Base-by-base conservation (phyloP, 1,140 invertebrate species). In the Bemisia tabaci region DNA sequence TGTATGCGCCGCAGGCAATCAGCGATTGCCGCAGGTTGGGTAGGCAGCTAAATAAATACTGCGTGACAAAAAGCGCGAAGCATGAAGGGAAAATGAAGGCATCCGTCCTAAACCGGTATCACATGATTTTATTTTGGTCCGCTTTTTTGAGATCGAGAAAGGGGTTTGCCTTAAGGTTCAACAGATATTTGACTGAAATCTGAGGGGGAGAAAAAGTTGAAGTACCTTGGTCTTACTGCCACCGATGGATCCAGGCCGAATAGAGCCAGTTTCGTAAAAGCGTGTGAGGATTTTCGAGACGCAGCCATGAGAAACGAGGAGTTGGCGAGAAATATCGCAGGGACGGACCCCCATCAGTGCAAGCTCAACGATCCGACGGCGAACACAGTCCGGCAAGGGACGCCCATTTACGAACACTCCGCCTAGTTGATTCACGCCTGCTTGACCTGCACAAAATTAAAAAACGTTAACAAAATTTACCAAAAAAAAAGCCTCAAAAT, bases 261-360 rank as follows among this genome's bases (percentile, higher is more conserved):
- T 94, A 60, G 91, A 94, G 0, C 92, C 93, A 9, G 93, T 95
- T 79, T 95, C 92, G 74, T 95, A 97, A 80, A 96, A 98, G 68
- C 95, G 83, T 1, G 94, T 97, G 12, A 99, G 82, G 69, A 98
- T 98, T 82, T 98, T 98, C 12, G 92, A 95, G n/a, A 95, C 92
- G 74, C 87, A 88, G 69, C 95, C 95, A 75, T 98, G 95, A 0
- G 94, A 97, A 9, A 99, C 96, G 12, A 95, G 82, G 26, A 98
- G 81, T 75, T 96, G 93, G 60, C 95, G 79, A 2, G 92, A 95
- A 76, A 97, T 98, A 79, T 97, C 95, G 77, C 95, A 97, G 12
- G 95, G 95, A 65, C 95, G 81, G 0, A 97, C 93, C 5, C 91
- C 91, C 75, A 94, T 84, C 66, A 95, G 80, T 22, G 94, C 94